Base-by-base conservation (phyloP, 2,888 invertebrate genomes). In the Coelinius sp. region DNA sequence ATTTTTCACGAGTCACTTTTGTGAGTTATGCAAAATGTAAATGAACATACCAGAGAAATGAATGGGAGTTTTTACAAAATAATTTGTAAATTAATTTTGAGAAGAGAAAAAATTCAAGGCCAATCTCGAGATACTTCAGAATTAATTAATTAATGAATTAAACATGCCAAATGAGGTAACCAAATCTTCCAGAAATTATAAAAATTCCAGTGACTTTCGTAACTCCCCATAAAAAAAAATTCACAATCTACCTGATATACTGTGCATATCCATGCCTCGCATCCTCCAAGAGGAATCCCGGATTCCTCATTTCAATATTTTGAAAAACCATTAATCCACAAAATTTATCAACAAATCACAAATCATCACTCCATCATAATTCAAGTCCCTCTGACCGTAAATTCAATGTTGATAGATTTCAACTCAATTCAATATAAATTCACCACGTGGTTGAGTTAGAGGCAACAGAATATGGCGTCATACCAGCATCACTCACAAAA, bases 231-330 rank as follows among this genome's bases (percentile, higher is more conserved):
- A n/a, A n/a, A n/a, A n/a, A 41, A 41, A 41, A n/a, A 41, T 41
- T 41, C n/a, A n/a, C 41, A 41, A 41, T 1, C 14, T 80, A 86
- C 87, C 87, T 87, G 75, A 87, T 85, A 73, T 87, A 87, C 71
- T 86, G 87, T 76, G 87, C 86, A 73, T 87, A 87, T 77, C 87
- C 87, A 75, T 87, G 87, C 76, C 87, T 84, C 74, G 87, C 85
- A 74, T 87, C 86, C 82, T 87, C 87, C 78, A 86, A 78, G 74
- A 87, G 85, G 83, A 87, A 87, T 78, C 86, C 87, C 31, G 87
- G 86, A 81, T 86, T 85, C 81, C 87, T 82, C 87, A 86, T 87
- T 77, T 83, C 86, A 80, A 84, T 84, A 78, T 85, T 86, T 81
- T 86, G 86, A 82, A 86, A 85, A 70, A 87, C 87, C 87, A 87